Evolutionary conservation across 2,113 vertebrate species (phyloP), one percentile per base, ranked within the genome.

Genomic region (Myxocyprinus asiaticus): DNA sequence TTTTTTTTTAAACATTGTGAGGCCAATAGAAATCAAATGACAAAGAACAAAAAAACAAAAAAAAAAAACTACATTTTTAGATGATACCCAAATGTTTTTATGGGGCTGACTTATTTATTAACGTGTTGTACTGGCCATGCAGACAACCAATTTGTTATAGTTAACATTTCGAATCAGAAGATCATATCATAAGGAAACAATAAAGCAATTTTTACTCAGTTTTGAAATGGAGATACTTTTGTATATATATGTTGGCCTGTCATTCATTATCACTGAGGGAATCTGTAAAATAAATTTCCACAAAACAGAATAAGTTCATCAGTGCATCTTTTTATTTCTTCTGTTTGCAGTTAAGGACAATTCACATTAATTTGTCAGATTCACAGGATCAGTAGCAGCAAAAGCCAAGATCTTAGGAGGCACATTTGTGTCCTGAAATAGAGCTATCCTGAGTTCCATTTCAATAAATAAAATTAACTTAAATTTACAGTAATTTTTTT

Each of bases 241-340:
- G 43, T 59, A 61, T 12, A 73, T 61, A 73, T 12, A 7, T 5
- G 12, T 33, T 33, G 22, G 22, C 22, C 22, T 33, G 22, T 33
- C n/a, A 58, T 58, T 61, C 43, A 61, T 50, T 9, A 33, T n/a
- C 22, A 33, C 22, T 44, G n/a, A 53, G 50, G 10, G n/a, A 50
- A 3, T 33, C 22, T 33, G 22, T 33, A 33, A 4, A 76, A 76
- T 76, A 65, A 76, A 76, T 48, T 63, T 50, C 11, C 45, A 74
- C 71, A 48, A 62, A 63, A 62, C 45, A 33, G 22, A 33, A 33
- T 33, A 33, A 33, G 22, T 33, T 33, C 22, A n/a, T 55, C 33
- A 76, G 74, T 66, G 74, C 62, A 65, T 55, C 8, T 42, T 75
- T 76, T 76, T 76, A 76, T 76, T 76, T 76, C 12, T 64, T 33